A percentile compares a stretch with the other conserved stretches of the same genome.
phyloP scores from a whole-genome alignment of 2,888 invertebrate species.

The Labia minor region DNA sequence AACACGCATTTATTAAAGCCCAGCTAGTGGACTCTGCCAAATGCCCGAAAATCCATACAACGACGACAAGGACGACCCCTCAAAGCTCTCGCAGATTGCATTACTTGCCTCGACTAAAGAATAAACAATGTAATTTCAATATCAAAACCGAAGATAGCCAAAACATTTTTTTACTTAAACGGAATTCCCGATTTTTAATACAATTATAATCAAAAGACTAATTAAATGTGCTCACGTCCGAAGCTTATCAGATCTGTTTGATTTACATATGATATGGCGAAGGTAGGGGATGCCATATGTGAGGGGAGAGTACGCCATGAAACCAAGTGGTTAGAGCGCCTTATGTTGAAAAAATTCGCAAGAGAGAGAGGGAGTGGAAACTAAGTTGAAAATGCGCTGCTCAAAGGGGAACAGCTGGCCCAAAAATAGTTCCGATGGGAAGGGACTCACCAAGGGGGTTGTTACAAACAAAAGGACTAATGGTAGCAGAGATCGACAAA shows the following conservation, averaged over 20 bases:
- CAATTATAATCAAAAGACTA: slow-evolving; percentile 13
- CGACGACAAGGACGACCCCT: neutral
- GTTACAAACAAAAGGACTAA: neutral
- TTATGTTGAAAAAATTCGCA: neutral
- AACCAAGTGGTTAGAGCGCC: neutral
- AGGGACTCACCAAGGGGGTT: neutral
- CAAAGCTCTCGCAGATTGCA: neutral
- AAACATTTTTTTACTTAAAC: neutral
- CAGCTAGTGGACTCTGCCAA: slow-evolving; percentile 2
- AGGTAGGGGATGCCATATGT: neutral
- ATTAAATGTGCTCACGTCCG: neutral
- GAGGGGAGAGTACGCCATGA: neutral
- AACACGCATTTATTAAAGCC: slow-evolving; percentile 25
- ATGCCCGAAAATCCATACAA: slow-evolving; percentile 3
- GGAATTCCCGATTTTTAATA: neutral
- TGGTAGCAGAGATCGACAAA: too few species aligned
- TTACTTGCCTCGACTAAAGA: neutral
- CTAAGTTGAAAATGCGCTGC: neutral
- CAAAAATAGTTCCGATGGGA: neutral
- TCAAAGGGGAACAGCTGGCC: neutral
- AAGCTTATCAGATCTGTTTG: slow-evolving; percentile 7
- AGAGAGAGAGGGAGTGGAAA: neutral
- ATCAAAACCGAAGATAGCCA: neutral
- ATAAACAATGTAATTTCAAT: slow-evolving; percentile 7
- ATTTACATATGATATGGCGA: neutral